phyloP scores from a whole-genome alignment of 2,113 vertebrate species.

The Isichthys henryi region DNA sequence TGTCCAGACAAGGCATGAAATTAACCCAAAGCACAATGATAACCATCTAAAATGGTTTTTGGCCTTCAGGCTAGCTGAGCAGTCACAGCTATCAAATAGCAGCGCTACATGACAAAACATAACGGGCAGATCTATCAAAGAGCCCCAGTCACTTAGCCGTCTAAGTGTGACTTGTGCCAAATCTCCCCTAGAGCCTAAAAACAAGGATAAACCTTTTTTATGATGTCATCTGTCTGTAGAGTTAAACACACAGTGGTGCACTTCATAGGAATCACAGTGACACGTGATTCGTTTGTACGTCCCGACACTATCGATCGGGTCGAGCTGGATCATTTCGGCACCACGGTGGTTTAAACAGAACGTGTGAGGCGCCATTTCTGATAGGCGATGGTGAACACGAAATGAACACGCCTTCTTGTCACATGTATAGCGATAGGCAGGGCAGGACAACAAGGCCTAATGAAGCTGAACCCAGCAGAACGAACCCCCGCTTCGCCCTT shows the following conservation, averaged over 20 bases:
- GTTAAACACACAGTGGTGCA: not conserved
- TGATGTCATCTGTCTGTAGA: not conserved
- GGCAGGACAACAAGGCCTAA: not conserved
- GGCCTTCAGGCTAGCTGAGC: constrained; percentile 36
- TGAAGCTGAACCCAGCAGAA: not conserved
- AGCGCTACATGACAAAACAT: constrained; percentile 23
- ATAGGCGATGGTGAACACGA: not conserved
- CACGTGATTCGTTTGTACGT: not conserved
- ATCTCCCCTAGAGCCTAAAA: not conserved
- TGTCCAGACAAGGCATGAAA: constrained; percentile 32
- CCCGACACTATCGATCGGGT: not conserved
- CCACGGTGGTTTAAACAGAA: not conserved
- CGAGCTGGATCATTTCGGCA: not conserved
- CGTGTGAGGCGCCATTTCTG: not conserved
- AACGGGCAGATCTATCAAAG: constrained; percentile 35
- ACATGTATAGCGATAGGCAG: not conserved
- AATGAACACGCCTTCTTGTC: not conserved
- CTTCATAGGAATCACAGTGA: not conserved
- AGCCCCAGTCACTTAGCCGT: constrained; percentile 26
- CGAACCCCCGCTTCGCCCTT: not conserved
- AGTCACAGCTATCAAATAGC: constrained; percentile 42
- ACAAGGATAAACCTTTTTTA: constrained; percentile 1
- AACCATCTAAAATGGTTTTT: constrained; percentile 50
- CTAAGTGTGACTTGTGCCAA: constrained; percentile 1
- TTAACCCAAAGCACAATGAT: constrained; percentile 60